phyloP scores from a whole-genome alignment of 1,140 invertebrate genomes.

The Lasioglossum baleicum region DNA sequence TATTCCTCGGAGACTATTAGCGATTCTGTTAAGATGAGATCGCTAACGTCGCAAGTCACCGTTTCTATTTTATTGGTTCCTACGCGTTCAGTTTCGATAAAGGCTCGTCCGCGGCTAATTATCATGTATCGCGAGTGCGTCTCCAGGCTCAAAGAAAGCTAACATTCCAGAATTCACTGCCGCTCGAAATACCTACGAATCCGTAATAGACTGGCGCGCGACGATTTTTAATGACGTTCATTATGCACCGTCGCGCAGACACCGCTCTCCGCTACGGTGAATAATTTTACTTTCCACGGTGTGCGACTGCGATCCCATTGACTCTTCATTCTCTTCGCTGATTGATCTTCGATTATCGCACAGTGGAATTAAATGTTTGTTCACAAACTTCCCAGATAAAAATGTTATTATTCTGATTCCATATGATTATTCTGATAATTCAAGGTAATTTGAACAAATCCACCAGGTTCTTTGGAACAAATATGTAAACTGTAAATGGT shows the following conservation, averaged over 20 bases:
- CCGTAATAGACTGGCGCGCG: constrained; percentile 25
- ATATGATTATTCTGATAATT: no score
- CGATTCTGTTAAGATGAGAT: not conserved
- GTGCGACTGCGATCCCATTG: not conserved
- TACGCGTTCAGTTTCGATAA: constrained; percentile 21
- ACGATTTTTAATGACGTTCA: constrained; percentile 27
- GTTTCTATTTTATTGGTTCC: not conserved
- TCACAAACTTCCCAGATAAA: no score
- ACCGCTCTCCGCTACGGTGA: not conserved
- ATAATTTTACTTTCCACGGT: constrained; percentile 4
- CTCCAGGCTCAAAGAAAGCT: constrained; percentile 18
- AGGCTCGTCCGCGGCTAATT: constrained; percentile 16
- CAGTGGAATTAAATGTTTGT: no score
- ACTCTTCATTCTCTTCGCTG: no score
- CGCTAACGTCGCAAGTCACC: not conserved
- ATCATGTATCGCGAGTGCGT: constrained; percentile 35
- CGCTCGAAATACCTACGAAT: constrained; percentile 32
- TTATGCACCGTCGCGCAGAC: constrained; percentile 28
- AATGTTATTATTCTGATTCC: no score
- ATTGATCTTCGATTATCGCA: no score
- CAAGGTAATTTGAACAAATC: no score
- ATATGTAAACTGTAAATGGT: no score
- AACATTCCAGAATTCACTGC: constrained; percentile 32
- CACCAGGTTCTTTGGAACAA: no score
- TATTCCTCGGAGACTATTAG: not conserved